phyloP scores from a whole-genome alignment of 2,888 invertebrate species.

The Mesopsocus fuscifrons region DNA sequence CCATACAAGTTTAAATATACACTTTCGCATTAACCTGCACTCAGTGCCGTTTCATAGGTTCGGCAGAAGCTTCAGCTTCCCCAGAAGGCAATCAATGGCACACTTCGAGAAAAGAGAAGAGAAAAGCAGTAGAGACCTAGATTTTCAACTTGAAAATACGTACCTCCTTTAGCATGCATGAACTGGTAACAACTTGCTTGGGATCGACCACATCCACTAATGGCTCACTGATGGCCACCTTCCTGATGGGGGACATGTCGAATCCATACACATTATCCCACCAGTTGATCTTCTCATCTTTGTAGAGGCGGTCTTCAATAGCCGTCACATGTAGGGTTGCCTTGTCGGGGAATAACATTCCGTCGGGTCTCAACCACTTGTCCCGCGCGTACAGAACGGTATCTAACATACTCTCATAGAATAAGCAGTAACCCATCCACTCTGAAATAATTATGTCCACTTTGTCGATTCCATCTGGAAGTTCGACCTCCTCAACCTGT shows the following conservation, averaged over 20 bases:
- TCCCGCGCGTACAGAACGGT: slow-evolving; percentile 96
- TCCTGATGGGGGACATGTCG: slow-evolving; percentile 96
- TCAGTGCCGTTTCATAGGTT: too few species aligned
- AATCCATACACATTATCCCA: slow-evolving; percentile 99
- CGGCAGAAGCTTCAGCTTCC: too few species aligned
- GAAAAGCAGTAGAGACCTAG: background rate
- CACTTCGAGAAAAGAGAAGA: background rate
- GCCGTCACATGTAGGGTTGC: slow-evolving; percentile 89
- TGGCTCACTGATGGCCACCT: slow-evolving; percentile 95
- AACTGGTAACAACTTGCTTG: slow-evolving; percentile 93
- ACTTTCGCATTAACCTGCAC: too few species aligned
- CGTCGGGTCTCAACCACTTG: slow-evolving; percentile 80
- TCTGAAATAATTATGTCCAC: slow-evolving; percentile 84
- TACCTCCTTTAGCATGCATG: slow-evolving; percentile 76
- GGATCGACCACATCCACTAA: slow-evolving; percentile 97
- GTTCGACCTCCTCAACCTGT: slow-evolving; percentile 76
- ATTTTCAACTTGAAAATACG: background rate
- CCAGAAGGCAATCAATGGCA: too few species aligned
- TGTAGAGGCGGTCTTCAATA: slow-evolving; percentile 95
- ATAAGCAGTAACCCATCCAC: slow-evolving; percentile 73
- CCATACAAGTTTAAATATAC: too few species aligned
- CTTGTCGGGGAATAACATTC: slow-evolving; percentile 39
- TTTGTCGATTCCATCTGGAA: slow-evolving; percentile 74
- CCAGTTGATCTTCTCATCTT: slow-evolving; percentile 99
- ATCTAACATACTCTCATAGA: slow-evolving; percentile 99